Evolutionary conservation across 2,113 vertebrate species (phyloP).

Genomic region (Cheilinus undulatus): DNA sequence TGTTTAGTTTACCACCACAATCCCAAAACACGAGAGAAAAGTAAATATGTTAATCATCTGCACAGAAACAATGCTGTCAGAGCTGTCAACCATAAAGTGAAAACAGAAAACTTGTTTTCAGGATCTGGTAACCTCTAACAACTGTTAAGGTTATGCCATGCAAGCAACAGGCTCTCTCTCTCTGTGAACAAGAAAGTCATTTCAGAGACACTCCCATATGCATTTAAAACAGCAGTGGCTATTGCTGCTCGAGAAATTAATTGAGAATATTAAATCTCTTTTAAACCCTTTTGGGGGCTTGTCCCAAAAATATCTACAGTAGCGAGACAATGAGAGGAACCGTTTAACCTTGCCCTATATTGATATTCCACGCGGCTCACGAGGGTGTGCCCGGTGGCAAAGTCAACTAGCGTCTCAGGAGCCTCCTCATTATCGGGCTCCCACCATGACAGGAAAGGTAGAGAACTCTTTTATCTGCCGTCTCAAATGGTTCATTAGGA

Average conservation of each 20-base stretch:
- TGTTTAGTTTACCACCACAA: too few relatives aligned
- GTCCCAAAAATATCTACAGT: slow-evolving; percentile 70
- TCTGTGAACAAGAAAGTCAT: slow-evolving; percentile 7
- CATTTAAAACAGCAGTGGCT: slow-evolving; percentile 27
- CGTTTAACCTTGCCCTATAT: slow-evolving; percentile 81
- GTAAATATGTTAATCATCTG: too few relatives aligned
- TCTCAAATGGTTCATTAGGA: slow-evolving; percentile 56
- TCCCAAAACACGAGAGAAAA: too few relatives aligned
- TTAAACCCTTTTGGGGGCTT: slow-evolving; percentile 53
- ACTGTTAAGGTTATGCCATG: slow-evolving; percentile 17
- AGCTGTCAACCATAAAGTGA: too few relatives aligned
- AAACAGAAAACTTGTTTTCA: too few relatives aligned
- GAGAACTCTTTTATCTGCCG: slow-evolving; percentile 66
- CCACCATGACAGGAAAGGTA: slow-evolving; percentile 67
- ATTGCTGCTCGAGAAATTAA: slow-evolving; percentile 47
- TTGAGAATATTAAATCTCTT: slow-evolving; percentile 45
- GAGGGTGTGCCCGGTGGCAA: slow-evolving; percentile 78
- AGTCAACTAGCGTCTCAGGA: slow-evolving; percentile 75
- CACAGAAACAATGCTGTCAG: too few relatives aligned
- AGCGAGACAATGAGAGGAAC: slow-evolving; percentile 63
- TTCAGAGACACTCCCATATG: slow-evolving; percentile 4
- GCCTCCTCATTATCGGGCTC: slow-evolving; percentile 74
- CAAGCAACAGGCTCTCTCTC: slow-evolving; percentile 21
- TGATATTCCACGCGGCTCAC: slow-evolving; percentile 59
- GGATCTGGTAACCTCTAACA: not conserved